Evolutionary conservation across 2,797 vertebrate species (phyloP), one percentile per base, ranked within the genome.

Genomic region (Karalla daura): DNA sequence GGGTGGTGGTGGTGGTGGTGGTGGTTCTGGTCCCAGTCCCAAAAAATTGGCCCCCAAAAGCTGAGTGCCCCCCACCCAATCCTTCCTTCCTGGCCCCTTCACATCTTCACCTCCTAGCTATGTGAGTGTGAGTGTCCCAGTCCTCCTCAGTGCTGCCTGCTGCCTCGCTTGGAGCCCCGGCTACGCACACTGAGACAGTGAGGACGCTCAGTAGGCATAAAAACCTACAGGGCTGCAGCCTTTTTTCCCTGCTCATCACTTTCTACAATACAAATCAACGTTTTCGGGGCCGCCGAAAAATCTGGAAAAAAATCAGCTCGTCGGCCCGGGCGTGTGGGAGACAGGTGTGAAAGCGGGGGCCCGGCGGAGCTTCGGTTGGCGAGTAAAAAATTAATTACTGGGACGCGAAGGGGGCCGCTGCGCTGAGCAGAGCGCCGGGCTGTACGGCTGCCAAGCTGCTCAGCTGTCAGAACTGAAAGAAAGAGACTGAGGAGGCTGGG

Each of bases 211-310:
- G 88, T 86, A 91, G 90, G 89, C 89, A 91, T 88, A 88, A 89
- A 91, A 88, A 91, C 88, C 90, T 89, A 90, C 84, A 86, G 83
- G 85, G 89, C 86, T 86, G 90, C 90, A 94, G 92, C 91, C 93
- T 92, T 93, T 93, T n/a, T 94, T 93, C 92, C 93, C 93, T 80
- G 81, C 84, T 82, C 91, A 81, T 94, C 92, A 95, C 91, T 92
- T 94, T 94, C 93, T 93, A 94, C 93, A 94, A 88, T 93, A 89
- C 90, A 93, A 92, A 92, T 92, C 71, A 74, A 93, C 90, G 84
- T 87, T 91, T 92, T 91, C 12, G 64, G 70, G 76, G 30, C 15
- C 10, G 3, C 51, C 2, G 13, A 94, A 94, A 94, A 94, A 94
- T 93, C 86, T 4, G 23, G n/a, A 88, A 94, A 94, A 95, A 94